Conservation (phyloP, 2,888 invertebrate genomes). For the Eupithecia exiguata region DNA sequence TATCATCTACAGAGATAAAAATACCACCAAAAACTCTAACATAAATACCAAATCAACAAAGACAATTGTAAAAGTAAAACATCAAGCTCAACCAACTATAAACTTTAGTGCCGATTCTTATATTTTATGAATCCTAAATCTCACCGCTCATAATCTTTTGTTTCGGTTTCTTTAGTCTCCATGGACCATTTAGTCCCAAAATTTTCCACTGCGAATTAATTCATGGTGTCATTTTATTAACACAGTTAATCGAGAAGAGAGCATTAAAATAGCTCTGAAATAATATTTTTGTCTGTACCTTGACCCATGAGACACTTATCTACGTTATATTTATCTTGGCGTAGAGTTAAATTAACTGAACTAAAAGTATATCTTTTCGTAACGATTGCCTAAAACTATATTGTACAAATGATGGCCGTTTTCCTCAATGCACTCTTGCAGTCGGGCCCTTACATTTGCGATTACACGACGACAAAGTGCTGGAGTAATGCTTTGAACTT, state of each 20-base stretch:
- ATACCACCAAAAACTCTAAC: too few species aligned
- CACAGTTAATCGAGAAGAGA: neutral
- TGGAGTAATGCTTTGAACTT: too few species aligned
- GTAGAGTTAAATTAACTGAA: neutral
- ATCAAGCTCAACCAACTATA: neutral
- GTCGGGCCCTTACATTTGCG: too few species aligned
- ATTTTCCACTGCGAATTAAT: neutral
- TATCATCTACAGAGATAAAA: too few species aligned
- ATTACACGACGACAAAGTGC: too few species aligned
- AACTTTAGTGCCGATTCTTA: neutral
- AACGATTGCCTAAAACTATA: neutral
- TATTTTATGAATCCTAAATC: neutral
- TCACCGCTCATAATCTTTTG: neutral
- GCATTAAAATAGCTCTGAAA: neutral
- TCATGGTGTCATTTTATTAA: neutral
- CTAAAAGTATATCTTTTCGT: neutral
- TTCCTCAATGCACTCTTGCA: neutral
- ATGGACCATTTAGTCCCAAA: neutral
- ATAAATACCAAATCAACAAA: neutral
- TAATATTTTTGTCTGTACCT: neutral
- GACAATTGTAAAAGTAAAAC: neutral
- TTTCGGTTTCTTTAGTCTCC: neutral
- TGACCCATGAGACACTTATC: neutral
- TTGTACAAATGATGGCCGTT: neutral
- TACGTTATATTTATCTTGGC: neutral